phyloP scores from a whole-genome alignment of 2,113 vertebrate genomes.

The Sus scrofa region T2T-Sscrofa CM000819.6:70256001-70256500 shows the following conservation, averaged over 20 bases:
- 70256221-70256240: neutral
- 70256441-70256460: neutral
- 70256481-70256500: neutral
- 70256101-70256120: too few relatives aligned
- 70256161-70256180: neutral
- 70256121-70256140: neutral
- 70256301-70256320: neutral
- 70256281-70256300: neutral
- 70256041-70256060: too few relatives aligned
- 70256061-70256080: too few relatives aligned
- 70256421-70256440: neutral
- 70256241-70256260: neutral
- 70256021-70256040: too few relatives aligned
- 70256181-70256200: neutral
- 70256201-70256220: neutral
- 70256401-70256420: neutral
- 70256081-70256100: too few relatives aligned
- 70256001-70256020: too few relatives aligned
- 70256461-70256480: neutral
- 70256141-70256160: neutral
- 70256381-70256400: neutral
- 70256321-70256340: neutral
- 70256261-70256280: neutral
- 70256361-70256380: neutral
- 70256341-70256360: neutral